Evolutionary conservation across 2,888 invertebrate genomes (phyloP), one percentile per base, ranked within the genome.

Genomic region (Agriopis marginaria): DNA sequence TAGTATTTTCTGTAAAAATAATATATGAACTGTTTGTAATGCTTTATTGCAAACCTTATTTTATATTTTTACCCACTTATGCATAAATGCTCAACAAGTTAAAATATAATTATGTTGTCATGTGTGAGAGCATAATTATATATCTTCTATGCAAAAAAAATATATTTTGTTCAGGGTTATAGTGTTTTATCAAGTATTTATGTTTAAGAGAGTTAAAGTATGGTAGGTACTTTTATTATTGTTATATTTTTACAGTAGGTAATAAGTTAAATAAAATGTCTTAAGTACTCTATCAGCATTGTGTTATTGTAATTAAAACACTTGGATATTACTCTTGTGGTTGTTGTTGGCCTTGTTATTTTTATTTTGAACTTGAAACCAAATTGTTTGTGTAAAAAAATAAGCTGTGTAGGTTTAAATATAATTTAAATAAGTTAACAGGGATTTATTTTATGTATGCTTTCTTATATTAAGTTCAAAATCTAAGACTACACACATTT

Each of bases 271-370:
- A 32, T 32, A 32, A 32, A 32, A 32, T 32, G 32, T 32, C 32
- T 23, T 2, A 11, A 6, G 10, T 53, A 3, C 4, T 32, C 32
- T 53, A 53, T 53, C 12, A 53, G 53, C 32, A 17, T 45, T 51
- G 17, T 47, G n/a, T 12, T n/a, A 45, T 49, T 63, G 49, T 65
- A 53, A 53, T 79, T 78, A 78, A 74, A 76, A 75, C 78, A 50
- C 8, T 77, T 81, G 73, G 66, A 81, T 79, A 79, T 82, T 77
- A 79, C 76, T 32, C 32, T 79, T 83, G 80, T 79, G 71, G 75
- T 81, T 83, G 75, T 75, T 77, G 80, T 84, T 85, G 74, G 73
- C 71, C 70, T 81, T 81, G 72, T 82, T 82, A 77, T 72, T 49
- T 51, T 70, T 79, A 76, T 79, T 66, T 55, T 69, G 63, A 75